Evolutionary conservation across 1,140 invertebrate genomes (phyloP).

Genomic region (Prorops nasuta): DNA sequence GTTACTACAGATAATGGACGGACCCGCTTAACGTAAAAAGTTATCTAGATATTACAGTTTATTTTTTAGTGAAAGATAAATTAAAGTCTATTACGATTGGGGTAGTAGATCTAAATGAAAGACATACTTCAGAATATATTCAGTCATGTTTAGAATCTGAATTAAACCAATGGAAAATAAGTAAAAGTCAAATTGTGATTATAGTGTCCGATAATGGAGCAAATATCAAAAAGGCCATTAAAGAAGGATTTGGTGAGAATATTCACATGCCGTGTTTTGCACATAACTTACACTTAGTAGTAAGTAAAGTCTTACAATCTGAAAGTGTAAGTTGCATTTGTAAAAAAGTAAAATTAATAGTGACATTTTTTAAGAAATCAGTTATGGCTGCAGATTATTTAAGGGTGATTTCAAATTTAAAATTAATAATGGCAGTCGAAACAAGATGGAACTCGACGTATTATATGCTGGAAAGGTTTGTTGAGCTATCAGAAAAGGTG

Average conservation of each 20-base stretch:
- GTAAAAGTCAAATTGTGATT: conserved; percentile 40
- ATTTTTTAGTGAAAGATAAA: conserved; percentile 19
- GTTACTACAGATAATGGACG: conserved; percentile 38
- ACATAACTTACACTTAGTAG: conserved; percentile 41
- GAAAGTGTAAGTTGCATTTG: conserved; percentile 13
- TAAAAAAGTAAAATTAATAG: conserved; percentile 35
- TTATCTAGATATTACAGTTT: conserved; percentile 29
- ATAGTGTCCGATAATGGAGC: conserved; percentile 48
- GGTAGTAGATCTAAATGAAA: conserved; percentile 11
- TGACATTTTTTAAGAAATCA: conserved; percentile 31
- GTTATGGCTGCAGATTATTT: conserved; percentile 21
- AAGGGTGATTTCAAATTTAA: conserved; percentile 4
- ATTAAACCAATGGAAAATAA: conserved; percentile 14
- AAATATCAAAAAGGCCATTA: conserved; percentile 44
- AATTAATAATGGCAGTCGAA: conserved; percentile 30
- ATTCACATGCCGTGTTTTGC: conserved; percentile 48
- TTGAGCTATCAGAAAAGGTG: conserved; percentile 2
- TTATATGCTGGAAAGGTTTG: conserved; percentile 41
- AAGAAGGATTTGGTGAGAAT: conserved; percentile 36
- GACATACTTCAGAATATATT: conserved; percentile 26
- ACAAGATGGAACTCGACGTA: conserved; percentile 42
- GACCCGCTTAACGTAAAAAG: conserved; percentile 32
- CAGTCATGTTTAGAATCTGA: conserved; percentile 30
- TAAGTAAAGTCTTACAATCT: conserved; percentile 1
- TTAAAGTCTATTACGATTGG: conserved; percentile 11